Base-by-base conservation (phyloP, 2,797 vertebrate species). In the Picus viridis region DNA sequence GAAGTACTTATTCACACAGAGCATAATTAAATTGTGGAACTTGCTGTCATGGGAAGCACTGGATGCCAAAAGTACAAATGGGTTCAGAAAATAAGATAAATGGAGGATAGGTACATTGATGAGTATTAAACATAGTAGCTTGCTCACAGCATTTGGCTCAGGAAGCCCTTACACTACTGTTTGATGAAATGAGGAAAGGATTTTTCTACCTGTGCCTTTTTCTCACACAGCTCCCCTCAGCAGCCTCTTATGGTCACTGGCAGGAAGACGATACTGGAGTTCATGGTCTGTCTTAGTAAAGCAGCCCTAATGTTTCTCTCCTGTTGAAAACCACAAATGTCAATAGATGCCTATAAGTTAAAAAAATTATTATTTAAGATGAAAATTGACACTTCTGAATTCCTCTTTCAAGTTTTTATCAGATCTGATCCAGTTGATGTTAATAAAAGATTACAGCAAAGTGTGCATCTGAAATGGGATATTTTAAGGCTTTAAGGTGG, bases 1-100 rank as follows among this genome's bases (percentile, higher is more conserved):
- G 96, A 96, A 96, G 94, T 91, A 81, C 91, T 96, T 94, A 95
- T 96, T 96, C 94, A 96, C 94, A 91, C 85, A 92, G 78, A 0
- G 1, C 54, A 24, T 95, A 92, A 95, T 96, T 93, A 95, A 96
- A 93, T 34, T 58, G 68, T 86, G 85, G 89, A 91, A 91, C 80
- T 92, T 45, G 57, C 88, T 94, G 89, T 89, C 77, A 76, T 96
- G 86, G 96, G 96, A 96, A 96, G 92, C 2, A 0, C 36, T 75
- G 67, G 71, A 94, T 96, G 95, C 94, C 95, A 96, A 82, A 94
- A 96, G 7, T 88, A 71, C 88, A 94, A 93, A 91, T 22, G 39
- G 36, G 68, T 82, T 93, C 77, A 95, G 81, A 96, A 88, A 84
- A 85, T 62, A 90, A 89, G 84, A 91, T 36, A 93, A 92, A 89